phyloP scores from a whole-genome alignment of 37 sponge, comb jelly and placozoan species.

The Aplysina aerophoba region DNA sequence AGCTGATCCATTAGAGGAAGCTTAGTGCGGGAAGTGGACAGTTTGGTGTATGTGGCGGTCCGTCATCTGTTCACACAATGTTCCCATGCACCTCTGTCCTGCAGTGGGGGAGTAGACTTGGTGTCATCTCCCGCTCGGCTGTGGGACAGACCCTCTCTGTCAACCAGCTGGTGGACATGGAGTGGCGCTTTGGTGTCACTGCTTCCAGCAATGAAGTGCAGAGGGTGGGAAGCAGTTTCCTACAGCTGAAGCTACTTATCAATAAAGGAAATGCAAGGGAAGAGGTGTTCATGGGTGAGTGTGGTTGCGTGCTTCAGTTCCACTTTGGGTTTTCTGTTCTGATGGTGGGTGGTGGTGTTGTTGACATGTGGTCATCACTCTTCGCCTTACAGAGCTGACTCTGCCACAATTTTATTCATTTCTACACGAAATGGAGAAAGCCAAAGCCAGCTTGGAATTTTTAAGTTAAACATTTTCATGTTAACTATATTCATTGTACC shows the following conservation, averaged over 20 bases:
- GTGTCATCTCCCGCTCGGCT: slow-evolving; percentile 67
- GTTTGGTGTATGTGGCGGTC: no score
- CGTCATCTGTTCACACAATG: no score
- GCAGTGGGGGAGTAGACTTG: slow-evolving; percentile 81
- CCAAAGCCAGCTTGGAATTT: slow-evolving; percentile 87
- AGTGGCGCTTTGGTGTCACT: slow-evolving; percentile 98
- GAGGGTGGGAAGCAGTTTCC: slow-evolving; percentile 87
- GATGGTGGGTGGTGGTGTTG: background rate
- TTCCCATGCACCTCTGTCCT: no score
- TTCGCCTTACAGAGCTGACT: slow-evolving; percentile 70
- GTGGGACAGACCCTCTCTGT: slow-evolving; percentile 88
- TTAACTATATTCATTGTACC: background rate
- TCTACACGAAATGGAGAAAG: slow-evolving; percentile 96
- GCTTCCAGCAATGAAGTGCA: slow-evolving; percentile 88
- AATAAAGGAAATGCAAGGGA: slow-evolving; percentile 81
- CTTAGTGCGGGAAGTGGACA: no score
- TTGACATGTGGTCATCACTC: background rate
- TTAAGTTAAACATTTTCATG: slow-evolving; percentile 46
- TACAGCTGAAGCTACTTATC: slow-evolving; percentile 84
- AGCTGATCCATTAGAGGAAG: no score
- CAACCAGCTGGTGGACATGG: slow-evolving; percentile 93
- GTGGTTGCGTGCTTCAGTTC: background rate
- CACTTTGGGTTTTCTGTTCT: background rate
- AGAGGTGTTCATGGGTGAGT: slow-evolving; percentile 88
- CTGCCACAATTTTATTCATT: slow-evolving; percentile 93